A percentile compares a stretch with the other conserved stretches of the same genome.
Evolutionary conservation across 2,113 vertebrate genomes (phyloP).

Genomic region (Oryzias woworae): DNA sequence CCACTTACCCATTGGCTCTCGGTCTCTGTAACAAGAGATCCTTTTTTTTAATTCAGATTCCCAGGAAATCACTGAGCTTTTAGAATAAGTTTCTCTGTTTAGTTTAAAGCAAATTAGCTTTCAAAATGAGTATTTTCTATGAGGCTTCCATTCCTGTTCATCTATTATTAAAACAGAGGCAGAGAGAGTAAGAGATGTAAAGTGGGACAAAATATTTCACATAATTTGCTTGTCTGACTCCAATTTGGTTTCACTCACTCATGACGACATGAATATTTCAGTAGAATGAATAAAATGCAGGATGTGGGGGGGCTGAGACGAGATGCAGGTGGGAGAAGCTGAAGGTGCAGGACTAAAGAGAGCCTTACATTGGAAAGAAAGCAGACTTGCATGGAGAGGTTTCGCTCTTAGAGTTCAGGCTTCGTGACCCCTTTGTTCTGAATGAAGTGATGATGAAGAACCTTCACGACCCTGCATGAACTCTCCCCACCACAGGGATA

Average conservation of each 20-base stretch:
- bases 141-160: constrained; percentile 30
- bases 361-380: neutral
- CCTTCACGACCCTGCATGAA: constrained; percentile 37
- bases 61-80: neutral
- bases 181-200: constrained; percentile 56
- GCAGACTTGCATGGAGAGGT: constrained; percentile 26
- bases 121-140: constrained; percentile 13
- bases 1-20: constrained; percentile 1
- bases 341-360: too few relatives aligned
- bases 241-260: constrained; percentile 66
- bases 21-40: too few relatives aligned
- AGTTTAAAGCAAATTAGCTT: constrained; percentile 22
- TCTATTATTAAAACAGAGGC: constrained; percentile 62
- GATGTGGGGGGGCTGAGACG: constrained; percentile 18
- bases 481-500: constrained; percentile 11
- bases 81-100: neutral
- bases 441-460: constrained; percentile 55
- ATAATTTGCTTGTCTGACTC: constrained; percentile 67
- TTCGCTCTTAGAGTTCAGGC: constrained; percentile 43
- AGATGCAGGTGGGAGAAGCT: too few relatives aligned
- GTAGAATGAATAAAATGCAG: constrained; percentile 14
- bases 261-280: constrained; percentile 65
- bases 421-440: constrained; percentile 48
- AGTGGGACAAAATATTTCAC: constrained; percentile 52
- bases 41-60: neutral